phyloP scores from a whole-genome alignment of 1,140 invertebrate species.

The Hesperophylax magnus region DNA sequence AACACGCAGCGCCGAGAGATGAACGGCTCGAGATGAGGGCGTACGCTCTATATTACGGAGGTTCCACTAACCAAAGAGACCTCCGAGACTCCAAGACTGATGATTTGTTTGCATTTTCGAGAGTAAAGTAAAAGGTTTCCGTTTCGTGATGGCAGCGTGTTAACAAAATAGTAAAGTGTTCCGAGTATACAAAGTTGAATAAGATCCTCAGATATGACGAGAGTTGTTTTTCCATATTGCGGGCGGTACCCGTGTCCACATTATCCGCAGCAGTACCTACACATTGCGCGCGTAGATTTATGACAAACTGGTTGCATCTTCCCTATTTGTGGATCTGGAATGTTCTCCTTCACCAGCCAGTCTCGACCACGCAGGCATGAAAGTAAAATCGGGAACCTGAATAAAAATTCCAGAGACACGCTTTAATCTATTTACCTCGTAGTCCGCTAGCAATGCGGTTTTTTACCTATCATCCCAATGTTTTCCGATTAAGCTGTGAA shows the following conservation, averaged over 20 bases:
- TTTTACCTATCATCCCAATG: background rate
- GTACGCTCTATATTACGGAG: background rate
- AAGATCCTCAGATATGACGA: conserved; percentile 47
- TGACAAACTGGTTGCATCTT: conserved; percentile 56
- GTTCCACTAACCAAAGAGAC: background rate
- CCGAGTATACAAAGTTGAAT: conserved; percentile 29
- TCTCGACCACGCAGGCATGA: background rate
- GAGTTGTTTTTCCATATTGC: conserved; percentile 45
- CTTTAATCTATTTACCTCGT: background rate
- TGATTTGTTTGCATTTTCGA: conserved; percentile 12
- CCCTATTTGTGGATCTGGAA: conserved; percentile 48
- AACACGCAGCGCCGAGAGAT: background rate
- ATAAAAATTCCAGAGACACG: conserved; percentile 1
- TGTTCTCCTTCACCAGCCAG: conserved; percentile 23
- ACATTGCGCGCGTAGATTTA: conserved; percentile 51
- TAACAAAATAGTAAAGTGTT: conserved; percentile 37
- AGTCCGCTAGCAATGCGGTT: background rate
- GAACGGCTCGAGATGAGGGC: background rate
- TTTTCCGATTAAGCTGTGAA: background rate
- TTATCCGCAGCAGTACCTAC: conserved; percentile 46
- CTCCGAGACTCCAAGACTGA: conserved; percentile 1
- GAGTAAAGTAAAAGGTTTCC: background rate
- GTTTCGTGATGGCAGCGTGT: background rate
- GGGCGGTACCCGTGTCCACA: conserved; percentile 48
- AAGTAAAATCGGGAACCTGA: conserved; percentile 4